Evolutionary conservation across 2,113 vertebrate species (phyloP).

Genomic region (Chelonoidis abingdonii): DNA sequence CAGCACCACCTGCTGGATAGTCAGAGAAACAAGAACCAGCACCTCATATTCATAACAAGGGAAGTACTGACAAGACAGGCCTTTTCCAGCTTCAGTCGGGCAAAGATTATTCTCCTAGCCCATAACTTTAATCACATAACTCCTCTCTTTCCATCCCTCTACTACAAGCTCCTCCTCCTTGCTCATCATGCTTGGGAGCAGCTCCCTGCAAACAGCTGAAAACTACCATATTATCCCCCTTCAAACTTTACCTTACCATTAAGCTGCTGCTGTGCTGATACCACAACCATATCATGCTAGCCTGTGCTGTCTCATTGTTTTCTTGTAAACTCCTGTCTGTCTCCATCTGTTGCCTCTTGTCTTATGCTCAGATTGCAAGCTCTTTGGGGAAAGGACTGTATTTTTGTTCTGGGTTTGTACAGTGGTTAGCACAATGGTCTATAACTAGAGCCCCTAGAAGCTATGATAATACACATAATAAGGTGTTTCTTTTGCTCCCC

Average conservation of each 20-base stretch:
- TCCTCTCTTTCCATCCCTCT: not conserved
- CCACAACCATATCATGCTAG: not conserved
- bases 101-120: not conserved
- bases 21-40: not conserved
- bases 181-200: not conserved
- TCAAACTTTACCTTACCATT: not conserved
- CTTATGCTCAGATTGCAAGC: not conserved
- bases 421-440: not conserved
- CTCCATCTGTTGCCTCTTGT: not conserved
- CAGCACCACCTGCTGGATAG: slow-evolving; percentile 40
- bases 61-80: accelerated
- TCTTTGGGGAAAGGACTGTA: not conserved
- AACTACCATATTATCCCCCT: not conserved
- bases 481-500: not conserved
- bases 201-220: not conserved
- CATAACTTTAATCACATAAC: not conserved
- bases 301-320: not conserved
- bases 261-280: not conserved
- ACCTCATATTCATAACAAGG: not conserved
- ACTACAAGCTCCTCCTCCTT: not conserved
- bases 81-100: not conserved
- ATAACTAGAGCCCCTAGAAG: not conserved
- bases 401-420: not conserved
- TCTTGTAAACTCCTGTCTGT: not conserved
- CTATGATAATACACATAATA: not conserved